Evolutionary conservation across 2,888 invertebrate genomes (phyloP).

Genomic region (Aromia moschata): DNA sequence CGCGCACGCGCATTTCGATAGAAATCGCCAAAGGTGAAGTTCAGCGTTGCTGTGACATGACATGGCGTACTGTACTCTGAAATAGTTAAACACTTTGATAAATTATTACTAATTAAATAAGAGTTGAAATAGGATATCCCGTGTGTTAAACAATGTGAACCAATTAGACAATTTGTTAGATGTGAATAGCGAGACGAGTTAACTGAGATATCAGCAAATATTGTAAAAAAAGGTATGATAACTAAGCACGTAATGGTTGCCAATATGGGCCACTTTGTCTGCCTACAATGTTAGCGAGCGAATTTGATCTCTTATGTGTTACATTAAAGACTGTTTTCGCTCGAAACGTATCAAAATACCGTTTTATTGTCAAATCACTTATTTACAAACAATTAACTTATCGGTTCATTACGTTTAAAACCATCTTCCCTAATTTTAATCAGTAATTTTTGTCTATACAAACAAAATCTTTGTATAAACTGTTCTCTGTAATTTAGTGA

Average conservation of each 20-base stretch:
- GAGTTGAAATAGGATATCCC: slow-evolving; percentile 27
- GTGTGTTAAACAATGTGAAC: slow-evolving; percentile 29
- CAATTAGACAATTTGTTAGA: slow-evolving; percentile 5
- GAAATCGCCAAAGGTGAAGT: slow-evolving; percentile 35
- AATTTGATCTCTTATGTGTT: slow-evolving; percentile 60
- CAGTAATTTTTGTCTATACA: too few species aligned
- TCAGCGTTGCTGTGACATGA: slow-evolving; percentile 37
- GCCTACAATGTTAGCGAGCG: slow-evolving; percentile 54
- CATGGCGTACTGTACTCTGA: slow-evolving; percentile 46
- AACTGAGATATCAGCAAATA: slow-evolving; percentile 22
- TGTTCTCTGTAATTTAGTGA: too few species aligned
- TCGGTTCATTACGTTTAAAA: slow-evolving; percentile 9
- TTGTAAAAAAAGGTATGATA: slow-evolving; percentile 54
- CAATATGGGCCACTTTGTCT: slow-evolving; percentile 63
- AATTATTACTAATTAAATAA: slow-evolving; percentile 31
- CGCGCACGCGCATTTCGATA: slow-evolving; percentile 25
- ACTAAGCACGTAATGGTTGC: slow-evolving; percentile 56
- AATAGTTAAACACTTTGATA: slow-evolving; percentile 40
- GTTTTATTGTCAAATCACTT: slow-evolving; percentile 42
- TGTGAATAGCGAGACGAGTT: slow-evolving; percentile 12
- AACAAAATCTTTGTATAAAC: too few species aligned
- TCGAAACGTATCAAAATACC: slow-evolving; percentile 40
- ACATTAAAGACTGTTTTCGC: slow-evolving; percentile 62
- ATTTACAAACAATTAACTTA: slow-evolving; percentile 47
- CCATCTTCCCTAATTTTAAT: slow-evolving; percentile 11